Conservation (phyloP, 1,140 invertebrate genomes). For the Drosophila sproati region DNA sequence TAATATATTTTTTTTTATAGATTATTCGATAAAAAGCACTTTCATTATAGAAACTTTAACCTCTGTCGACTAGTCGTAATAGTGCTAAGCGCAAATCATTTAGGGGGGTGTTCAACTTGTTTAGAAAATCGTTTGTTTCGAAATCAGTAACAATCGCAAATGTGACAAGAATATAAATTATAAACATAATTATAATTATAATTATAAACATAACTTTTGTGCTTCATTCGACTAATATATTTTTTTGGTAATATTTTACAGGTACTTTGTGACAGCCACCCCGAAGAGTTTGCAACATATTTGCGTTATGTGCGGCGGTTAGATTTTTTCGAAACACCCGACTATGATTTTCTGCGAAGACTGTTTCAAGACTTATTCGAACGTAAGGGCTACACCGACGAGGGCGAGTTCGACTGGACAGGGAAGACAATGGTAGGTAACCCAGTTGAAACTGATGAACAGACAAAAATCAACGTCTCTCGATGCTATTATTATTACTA, state of each 20-base stretch:
- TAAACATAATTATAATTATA: too few relatives aligned
- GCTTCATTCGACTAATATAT: background rate
- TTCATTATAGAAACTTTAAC: too few relatives aligned
- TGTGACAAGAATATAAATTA: too few relatives aligned
- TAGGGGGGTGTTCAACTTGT: too few relatives aligned
- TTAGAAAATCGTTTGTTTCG: too few relatives aligned
- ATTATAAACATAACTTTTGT: too few relatives aligned
- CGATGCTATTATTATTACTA: slow-evolving; percentile 39
- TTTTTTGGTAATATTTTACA: slow-evolving; percentile 45
- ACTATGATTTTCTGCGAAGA: slow-evolving; percentile 99
- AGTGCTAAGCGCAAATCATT: too few relatives aligned
- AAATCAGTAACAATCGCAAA: too few relatives aligned
- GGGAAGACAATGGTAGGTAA: slow-evolving; percentile 95
- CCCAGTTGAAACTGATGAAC: background rate
- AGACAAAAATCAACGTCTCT: background rate
- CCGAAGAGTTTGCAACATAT: slow-evolving; percentile 98
- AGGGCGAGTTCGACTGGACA: slow-evolving; percentile 99
- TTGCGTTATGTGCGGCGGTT: slow-evolving; percentile 98
- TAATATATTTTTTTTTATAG: too few relatives aligned
- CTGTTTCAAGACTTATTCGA: slow-evolving; percentile 98
- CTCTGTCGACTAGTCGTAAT: too few relatives aligned
- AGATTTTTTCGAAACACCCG: slow-evolving; percentile 99
- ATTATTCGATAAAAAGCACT: too few relatives aligned
- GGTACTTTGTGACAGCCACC: slow-evolving; percentile 98
- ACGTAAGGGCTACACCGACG: slow-evolving; percentile 95